Percentiles rank a stretch among this genome's conserved stretches.
phyloP scores from a whole-genome alignment of 2,797 vertebrate genomes.

The Gymnoscopelus microlampas region DNA sequence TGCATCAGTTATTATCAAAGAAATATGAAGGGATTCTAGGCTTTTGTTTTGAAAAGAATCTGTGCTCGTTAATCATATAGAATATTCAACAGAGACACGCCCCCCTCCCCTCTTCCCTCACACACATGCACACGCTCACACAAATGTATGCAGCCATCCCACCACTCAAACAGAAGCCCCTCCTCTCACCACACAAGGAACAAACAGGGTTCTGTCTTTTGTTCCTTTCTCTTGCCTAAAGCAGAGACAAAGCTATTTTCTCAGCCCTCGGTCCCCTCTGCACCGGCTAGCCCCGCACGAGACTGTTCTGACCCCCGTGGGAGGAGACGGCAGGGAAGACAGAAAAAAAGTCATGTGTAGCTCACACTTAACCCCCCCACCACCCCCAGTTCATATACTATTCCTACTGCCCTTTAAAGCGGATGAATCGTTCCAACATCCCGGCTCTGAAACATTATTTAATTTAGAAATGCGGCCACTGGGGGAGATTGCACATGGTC shows the following conservation, averaged over 20 bases:
- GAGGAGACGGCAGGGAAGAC: conserved; percentile 35
- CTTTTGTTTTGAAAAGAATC: conserved; percentile 68
- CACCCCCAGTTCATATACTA: conserved; percentile 44
- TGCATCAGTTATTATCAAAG: conserved; percentile 40
- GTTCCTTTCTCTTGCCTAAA: conserved; percentile 59
- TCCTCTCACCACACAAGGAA: conserved; percentile 48
- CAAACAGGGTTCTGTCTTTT: conserved; percentile 73
- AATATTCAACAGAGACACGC: conserved; percentile 54
- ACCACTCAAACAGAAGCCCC: conserved; percentile 50
- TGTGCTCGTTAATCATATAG: conserved; percentile 75
- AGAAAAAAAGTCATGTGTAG: conserved; percentile 39
- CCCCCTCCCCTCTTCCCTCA: conserved; percentile 23
- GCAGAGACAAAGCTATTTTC: conserved; percentile 69
- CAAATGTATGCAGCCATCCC: conserved; percentile 67
- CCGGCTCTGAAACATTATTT: conserved; percentile 60
- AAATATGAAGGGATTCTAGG: conserved; percentile 37
- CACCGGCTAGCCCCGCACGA: conserved; percentile 47
- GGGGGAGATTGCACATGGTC: conserved; percentile 35
- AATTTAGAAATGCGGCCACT: conserved; percentile 51
- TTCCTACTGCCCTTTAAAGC: conserved; percentile 56
- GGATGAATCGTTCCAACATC: conserved; percentile 65
- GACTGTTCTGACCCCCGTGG: conserved; percentile 62
- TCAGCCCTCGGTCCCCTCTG: conserved; percentile 46
- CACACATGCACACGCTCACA: conserved; percentile 32
- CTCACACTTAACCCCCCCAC: conserved; percentile 42